Evolutionary conservation across 2,797 vertebrate genomes (phyloP).

Genomic region (Carduelis carduelis): DNA sequence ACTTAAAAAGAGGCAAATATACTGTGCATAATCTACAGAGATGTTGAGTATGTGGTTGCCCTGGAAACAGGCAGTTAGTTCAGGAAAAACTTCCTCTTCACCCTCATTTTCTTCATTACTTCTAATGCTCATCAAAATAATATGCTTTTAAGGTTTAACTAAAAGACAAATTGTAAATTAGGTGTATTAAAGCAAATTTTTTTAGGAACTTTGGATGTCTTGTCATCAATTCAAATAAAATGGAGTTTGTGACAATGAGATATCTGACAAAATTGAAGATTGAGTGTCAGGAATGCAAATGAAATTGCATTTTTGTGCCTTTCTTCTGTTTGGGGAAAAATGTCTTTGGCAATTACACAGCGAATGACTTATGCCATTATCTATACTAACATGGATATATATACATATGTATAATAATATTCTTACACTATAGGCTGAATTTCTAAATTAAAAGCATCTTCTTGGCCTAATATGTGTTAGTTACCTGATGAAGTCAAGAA

Average conservation of each 20-base stretch:
- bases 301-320: background rate
- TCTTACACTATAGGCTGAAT: background rate
- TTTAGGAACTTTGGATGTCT: background rate
- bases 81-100: background rate
- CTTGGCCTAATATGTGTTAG: background rate
- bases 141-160: background rate
- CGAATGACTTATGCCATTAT: background rate
- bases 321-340: background rate
- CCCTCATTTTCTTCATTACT: background rate
- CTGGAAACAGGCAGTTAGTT: slow-evolving; percentile 45
- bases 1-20: background rate
- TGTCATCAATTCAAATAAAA: background rate
- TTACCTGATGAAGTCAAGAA: background rate
- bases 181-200: background rate
- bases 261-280: background rate
- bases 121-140: background rate
- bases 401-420: background rate
- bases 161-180: background rate
- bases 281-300: background rate
- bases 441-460: background rate
- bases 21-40: background rate
- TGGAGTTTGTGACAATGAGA: background rate
- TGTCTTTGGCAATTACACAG: background rate
- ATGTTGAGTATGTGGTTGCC: background rate
- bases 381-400: background rate